Evolutionary conservation across 2,113 vertebrate genomes (phyloP), one percentile per base, ranked within the genome.

Genomic region (Proteles cristata): DNA sequence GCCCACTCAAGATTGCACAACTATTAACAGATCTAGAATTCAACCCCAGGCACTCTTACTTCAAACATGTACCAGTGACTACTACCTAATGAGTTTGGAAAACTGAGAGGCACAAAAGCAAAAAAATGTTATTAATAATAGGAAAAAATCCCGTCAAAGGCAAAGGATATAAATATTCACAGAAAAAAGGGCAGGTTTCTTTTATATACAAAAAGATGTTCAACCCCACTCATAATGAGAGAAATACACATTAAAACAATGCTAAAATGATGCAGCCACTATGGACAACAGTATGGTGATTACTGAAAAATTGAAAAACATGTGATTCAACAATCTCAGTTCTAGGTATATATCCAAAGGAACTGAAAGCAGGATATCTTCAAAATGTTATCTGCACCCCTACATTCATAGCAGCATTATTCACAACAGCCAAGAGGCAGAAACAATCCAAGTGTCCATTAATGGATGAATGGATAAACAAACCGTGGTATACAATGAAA

Each of bases 181-280:
- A 90, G 73, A 65, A 48, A 93, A 71, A 90, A n/a, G 2, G 43
- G 10, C 16, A 96, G 50, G 10, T 83, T 93, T 89, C 77, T 89
- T 45, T 89, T 69, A 61, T 91, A 94, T n/a, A 88, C 50, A 35
- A 68, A 35, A 96, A 90, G 43, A 87, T 86, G 35, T 8, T 39
- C 66, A 74, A 68, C 5, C 19, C 10, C 21, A 69, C 10, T 88
- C 45, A 88, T 55, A 87, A 81, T 66, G 35, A 96, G 48, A 82
- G 28, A 93, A 76, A 93, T 50, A 65, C 33, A 88, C 50, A 65
- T 66, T 55, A 73, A 86, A 93, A 92, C 19, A 23, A 61, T 23
- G 2, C 16, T 82, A 73, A 94, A 82, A 69, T 74, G 45, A 17
- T 65, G 5, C 1, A 63, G 43, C 73, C 19, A 5, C 25, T 92